Conservation (phyloP, 2,797 vertebrate species). For the Echiichthys vipera region DNA sequence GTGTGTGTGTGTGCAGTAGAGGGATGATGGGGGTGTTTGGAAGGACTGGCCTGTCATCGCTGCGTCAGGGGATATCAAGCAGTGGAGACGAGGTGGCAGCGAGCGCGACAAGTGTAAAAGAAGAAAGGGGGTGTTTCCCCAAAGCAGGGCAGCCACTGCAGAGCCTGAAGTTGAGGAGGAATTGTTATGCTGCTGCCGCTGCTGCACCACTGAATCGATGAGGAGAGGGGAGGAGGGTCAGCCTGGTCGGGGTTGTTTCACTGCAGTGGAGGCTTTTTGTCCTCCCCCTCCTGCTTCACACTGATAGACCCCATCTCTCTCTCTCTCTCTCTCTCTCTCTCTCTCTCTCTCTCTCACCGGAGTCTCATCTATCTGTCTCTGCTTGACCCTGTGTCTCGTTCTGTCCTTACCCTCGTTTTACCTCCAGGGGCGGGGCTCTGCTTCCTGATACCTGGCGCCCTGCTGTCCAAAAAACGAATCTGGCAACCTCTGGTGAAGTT, state of each 20-base stretch:
- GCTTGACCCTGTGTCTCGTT: slow-evolving; percentile 25
- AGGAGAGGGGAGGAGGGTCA: slow-evolving; percentile 60
- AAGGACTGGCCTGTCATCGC: slow-evolving; percentile 2
- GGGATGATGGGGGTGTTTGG: background rate
- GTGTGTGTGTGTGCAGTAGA: background rate
- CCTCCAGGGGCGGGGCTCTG: slow-evolving; percentile 24
- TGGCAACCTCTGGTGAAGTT: slow-evolving; percentile 48
- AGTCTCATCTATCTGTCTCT: slow-evolving; percentile 41
- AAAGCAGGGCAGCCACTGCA: slow-evolving; percentile 61
- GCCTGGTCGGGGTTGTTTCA: slow-evolving; percentile 50
- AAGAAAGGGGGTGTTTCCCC: slow-evolving; percentile 54
- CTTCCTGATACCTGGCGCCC: slow-evolving; percentile 60
- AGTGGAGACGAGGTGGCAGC: background rate
- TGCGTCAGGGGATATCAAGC: background rate
- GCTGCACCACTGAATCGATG: slow-evolving; percentile 72
- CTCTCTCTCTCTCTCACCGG: slow-evolving; percentile 15
- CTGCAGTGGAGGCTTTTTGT: slow-evolving; percentile 62
- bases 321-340: slow-evolving; percentile 4
- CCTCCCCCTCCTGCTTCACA: slow-evolving; percentile 29
- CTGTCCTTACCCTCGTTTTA: slow-evolving; percentile 12
- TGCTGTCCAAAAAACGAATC: slow-evolving; percentile 51
- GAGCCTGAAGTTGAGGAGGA: slow-evolving; percentile 45
- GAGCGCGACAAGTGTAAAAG: background rate
- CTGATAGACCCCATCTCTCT: slow-evolving; percentile 28
- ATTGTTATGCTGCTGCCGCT: slow-evolving; percentile 59